Evolutionary conservation across 2,797 vertebrate genomes (phyloP), one percentile per base, ranked within the genome.

Genomic region (Halcyon leucocephala): DNA sequence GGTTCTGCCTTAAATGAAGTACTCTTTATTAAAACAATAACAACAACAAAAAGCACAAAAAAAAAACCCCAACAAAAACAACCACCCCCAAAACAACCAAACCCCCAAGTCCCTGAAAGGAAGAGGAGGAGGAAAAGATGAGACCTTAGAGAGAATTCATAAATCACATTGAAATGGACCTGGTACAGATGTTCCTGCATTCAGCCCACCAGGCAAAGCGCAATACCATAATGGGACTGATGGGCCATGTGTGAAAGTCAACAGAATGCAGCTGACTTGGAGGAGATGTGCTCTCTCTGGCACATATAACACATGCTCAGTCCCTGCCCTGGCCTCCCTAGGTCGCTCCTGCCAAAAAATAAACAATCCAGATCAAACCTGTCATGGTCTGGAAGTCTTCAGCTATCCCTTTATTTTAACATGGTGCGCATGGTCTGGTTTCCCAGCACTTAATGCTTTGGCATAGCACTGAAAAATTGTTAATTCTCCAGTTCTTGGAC

Each of bases 161-260:
- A 97, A 98, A 98, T 98, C 97, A 98, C 89, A 73, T 83, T 89
- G 93, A 54, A 86, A 65, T 8, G 14, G 96, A 96, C 89, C 93
- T 91, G 62, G 86, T 96, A 81, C 96, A 98, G 96, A 98, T 97
- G 97, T 97, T 98, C 82, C 88, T 97, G 94, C 91, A 85, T 94
- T 97, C 91, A 95, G 83, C 44, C 83, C 88, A 95, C 93, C 96
- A 93, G 55, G 95, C 76, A 84, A 70, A 91, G 80, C 1, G 0
- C 35, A 80, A 86, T 71, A 84, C 66, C 86, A 67, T 61, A 90
- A 86, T 57, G 67, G 86, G 90, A 31, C 72, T 51, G 85, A 86
- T 3, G 12, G 72, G 82, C 87, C 83, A 74, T 1, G 22, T 94
- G 83, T 89, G 84, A 95, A 94, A 91, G 90, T 78, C 95, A 85